Base-by-base conservation (phyloP, 2,888 invertebrate genomes). In the Epinotia demarniana region DNA sequence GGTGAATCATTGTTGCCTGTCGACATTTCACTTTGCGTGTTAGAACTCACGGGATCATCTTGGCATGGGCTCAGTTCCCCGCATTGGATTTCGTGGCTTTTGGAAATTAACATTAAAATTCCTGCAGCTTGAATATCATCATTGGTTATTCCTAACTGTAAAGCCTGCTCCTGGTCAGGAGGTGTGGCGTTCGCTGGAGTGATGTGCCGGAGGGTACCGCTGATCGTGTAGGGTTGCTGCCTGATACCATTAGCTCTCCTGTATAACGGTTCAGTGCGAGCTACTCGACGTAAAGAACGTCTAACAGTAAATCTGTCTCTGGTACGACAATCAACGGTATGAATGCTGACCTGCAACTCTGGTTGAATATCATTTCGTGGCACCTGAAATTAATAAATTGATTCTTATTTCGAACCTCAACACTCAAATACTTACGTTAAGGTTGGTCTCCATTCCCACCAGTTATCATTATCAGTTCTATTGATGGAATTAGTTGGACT, bases 81-180 rank as follows among this genome's bases (percentile, higher is more conserved):
- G 11, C 46, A 18, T 62, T 61, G 70, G 39, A n/a, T 2, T 27
- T 61, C 39, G 33, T 72, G 71, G 43, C 72, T 71, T 46, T 67
- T 75, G 19, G 71, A 71, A 64, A 75, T 67, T 49, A 67, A 57
- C 75, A 75, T 72, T 18, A 75, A 62, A 55, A 72, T 75, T 27
- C 64, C 60, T 8, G 75, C 75, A 46, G 75, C 75, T 49, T 72
- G 75, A 57, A 75, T 75, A n/a, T 75, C 75, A 18, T 75, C 75
- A 46, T 67, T 62, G 11, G 71, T 75, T 57, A 75, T 61, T 33
- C 61, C 58, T 62, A 72, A 61, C 9, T 61, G 60, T 61, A 67
- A 62, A 67, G 67, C 33, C 55, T 55, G n/a, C 18, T 69, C 73
- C 27, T 75, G 55, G n/a, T 67, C 61, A 23, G 61, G 46, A 16